A percentile compares a stretch with the other conserved stretches of the same genome.
Evolutionary conservation across 1,140 invertebrate species (phyloP).

Genomic region (Spodoptera litura): DNA sequence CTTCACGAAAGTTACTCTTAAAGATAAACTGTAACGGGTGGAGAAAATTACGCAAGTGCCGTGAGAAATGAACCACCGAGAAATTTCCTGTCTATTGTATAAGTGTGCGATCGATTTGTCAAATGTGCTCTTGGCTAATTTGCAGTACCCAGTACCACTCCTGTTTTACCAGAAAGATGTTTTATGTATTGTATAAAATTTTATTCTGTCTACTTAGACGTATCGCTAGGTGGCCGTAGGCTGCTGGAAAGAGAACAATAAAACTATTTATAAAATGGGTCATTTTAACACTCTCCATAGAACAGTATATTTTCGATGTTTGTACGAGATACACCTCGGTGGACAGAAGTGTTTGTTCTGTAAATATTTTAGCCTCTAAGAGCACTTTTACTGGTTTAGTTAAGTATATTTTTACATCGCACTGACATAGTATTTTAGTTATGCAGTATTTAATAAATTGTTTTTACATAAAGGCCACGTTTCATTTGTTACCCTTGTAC

Average conservation of each 20-base stretch:
- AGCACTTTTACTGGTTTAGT: slow-evolving; percentile 54
- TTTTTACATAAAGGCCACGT: slow-evolving; percentile 62
- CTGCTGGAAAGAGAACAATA: slow-evolving; percentile 33
- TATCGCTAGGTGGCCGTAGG: slow-evolving; percentile 1
- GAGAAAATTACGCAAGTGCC: slow-evolving; percentile 41
- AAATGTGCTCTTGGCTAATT: slow-evolving; percentile 42
- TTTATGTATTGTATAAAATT: slow-evolving; percentile 7
- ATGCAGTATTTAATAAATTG: slow-evolving; percentile 70
- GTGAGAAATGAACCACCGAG: slow-evolving; percentile 32
- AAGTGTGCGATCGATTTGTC: slow-evolving; percentile 39
- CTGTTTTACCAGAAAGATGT: slow-evolving; percentile 24
- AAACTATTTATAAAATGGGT: slow-evolving; percentile 26
- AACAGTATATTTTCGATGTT: slow-evolving; percentile 17
- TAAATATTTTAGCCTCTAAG: slow-evolving; percentile 59
- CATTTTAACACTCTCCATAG: neutral
- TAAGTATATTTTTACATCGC: slow-evolving; percentile 57
- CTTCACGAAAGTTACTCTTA: slow-evolving; percentile 33
- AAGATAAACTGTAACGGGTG: slow-evolving; percentile 32
- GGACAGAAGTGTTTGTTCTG: slow-evolving; percentile 40
- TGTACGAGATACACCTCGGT: slow-evolving; percentile 31
- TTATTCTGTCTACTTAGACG: slow-evolving; percentile 28
- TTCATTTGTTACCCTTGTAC: slow-evolving; percentile 52
- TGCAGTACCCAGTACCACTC: neutral
- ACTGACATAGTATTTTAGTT: slow-evolving; percentile 59
- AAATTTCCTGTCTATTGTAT: slow-evolving; percentile 38